Evolutionary conservation across 2,888 invertebrate species (phyloP).

Genomic region (Drosophila ezoana): DNA sequence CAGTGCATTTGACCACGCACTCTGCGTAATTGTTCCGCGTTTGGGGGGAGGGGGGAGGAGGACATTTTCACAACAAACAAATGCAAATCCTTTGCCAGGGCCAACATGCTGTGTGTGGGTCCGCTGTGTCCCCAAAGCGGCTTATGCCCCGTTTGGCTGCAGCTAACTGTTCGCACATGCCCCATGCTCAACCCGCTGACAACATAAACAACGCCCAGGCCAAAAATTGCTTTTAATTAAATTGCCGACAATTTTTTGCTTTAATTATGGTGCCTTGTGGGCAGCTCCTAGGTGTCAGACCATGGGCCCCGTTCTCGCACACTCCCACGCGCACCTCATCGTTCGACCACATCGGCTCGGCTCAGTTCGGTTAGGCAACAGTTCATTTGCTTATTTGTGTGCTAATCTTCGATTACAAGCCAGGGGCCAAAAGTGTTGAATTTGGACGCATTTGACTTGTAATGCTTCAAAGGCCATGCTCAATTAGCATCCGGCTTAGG

Average conservation of each 20-base stretch:
- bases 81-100: slow-evolving; percentile 64
- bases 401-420: slow-evolving; percentile 26
- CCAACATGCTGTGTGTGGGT: slow-evolving; percentile 40
- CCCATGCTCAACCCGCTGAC: not conserved
- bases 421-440: not conserved
- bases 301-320: slow-evolving; percentile 53
- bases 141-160: slow-evolving; percentile 45
- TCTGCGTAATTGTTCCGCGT: slow-evolving; percentile 65
- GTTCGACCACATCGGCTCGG: slow-evolving; percentile 42
- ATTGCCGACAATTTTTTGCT: slow-evolving; percentile 62
- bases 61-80: slow-evolving; percentile 33
- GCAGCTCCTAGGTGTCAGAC: slow-evolving; percentile 61
- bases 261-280: slow-evolving; percentile 57
- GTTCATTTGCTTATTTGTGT: slow-evolving; percentile 35
- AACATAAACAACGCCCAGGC: slow-evolving; percentile 28
- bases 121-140: slow-evolving; percentile 48
- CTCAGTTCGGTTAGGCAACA: slow-evolving; percentile 45
- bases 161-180: not conserved
- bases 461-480: not conserved
- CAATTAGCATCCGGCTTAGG: not conserved
- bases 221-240: slow-evolving; percentile 63
- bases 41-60: slow-evolving; percentile 8
- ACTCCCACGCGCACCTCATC: slow-evolving; percentile 44
- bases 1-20: slow-evolving; percentile 54
- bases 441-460: not conserved